phyloP scores from a whole-genome alignment of 2,113 vertebrate species.

The Cinclus cinclus region DNA sequence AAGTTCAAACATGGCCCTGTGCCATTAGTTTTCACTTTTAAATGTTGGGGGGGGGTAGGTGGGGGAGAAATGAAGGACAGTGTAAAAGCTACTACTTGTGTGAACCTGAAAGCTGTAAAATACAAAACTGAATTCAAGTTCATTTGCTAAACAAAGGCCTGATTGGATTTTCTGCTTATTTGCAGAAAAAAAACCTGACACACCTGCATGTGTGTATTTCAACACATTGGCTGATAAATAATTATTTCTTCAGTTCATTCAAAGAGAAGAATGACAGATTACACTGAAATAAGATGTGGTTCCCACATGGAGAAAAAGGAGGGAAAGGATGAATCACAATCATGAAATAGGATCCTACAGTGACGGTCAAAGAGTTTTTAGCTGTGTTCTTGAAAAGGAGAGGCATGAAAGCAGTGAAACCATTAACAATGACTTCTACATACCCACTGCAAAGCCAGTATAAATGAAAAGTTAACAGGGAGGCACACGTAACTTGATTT shows the following conservation, averaged over 20 bases:
- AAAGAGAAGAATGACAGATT: not conserved
- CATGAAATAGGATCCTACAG: constrained; percentile 21
- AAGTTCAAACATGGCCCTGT: not conserved
- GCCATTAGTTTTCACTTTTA: not conserved
- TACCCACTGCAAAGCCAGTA: constrained; percentile 8
- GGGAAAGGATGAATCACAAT: not conserved
- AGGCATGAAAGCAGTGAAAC: constrained; percentile 14
- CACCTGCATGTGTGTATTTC: not conserved
- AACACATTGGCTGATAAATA: not conserved
- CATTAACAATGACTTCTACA: constrained; percentile 29
- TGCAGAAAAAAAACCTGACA: not conserved
- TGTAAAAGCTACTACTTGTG: not conserved
- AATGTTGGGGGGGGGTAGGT: not conserved
- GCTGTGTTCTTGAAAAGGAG: constrained; percentile 36
- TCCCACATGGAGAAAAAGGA: not conserved
- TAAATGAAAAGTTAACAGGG: constrained; percentile 22
- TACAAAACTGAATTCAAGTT: not conserved
- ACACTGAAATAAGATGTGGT: not conserved
- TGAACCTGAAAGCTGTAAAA: not conserved
- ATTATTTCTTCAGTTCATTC: not conserved
- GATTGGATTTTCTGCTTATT: not conserved
- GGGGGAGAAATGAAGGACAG: not conserved
- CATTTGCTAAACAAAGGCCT: not conserved
- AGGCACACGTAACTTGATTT: not conserved
- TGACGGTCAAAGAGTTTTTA: constrained; percentile 20